Base-by-base conservation (phyloP, 37 sponge, comb jelly and placozoan species). In the Petrosia ficiformis region DNA sequence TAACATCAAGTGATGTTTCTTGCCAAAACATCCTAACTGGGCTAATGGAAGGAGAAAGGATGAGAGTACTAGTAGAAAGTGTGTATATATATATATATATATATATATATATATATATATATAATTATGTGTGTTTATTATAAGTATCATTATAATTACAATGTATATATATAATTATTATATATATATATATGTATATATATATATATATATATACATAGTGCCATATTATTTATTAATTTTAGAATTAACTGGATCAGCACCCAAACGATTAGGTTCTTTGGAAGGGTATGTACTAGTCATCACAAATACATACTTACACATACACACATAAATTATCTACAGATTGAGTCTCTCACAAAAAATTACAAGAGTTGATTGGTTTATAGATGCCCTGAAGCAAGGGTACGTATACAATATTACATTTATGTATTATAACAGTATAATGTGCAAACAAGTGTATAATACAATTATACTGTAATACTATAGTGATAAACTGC, bases 371-470 rank as follows among this genome's bases (percentile, higher is more conserved):
- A 65, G 90, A 44, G 76, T 84, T 29, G 84, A 89, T 30, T 89
- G 90, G 90, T 84, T 89, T 75, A n/a, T 83, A 5, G 80, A 78
- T 75, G 74, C 76, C 42, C 84, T 89, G n/a, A 84, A 75, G 36
- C 44, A 36, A 26, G 67, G 67, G 90, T 75, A 35, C 68, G 61
- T 59, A 21, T 4, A 10, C 14, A 19, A 39, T 61, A 28, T 54
- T 32, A 25, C 21, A 64, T 35, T 35, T 29, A 35, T 39, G 65
- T 32, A 68, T 35, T 39, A 68, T 68, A 24, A 39, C 16, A 21
- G 56, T 34, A 42, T 76, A 65, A n/a, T 61, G 61, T 39, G 11
- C 36, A 2, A 0, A 2, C n/a, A n/a, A n/a, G n/a, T n/a, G n/a
- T n/a, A n/a, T n/a, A n/a, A n/a, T n/a, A n/a, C n/a, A n/a, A n/a